Conservation (phyloP, 2,113 vertebrate species). For the Parus major region DNA sequence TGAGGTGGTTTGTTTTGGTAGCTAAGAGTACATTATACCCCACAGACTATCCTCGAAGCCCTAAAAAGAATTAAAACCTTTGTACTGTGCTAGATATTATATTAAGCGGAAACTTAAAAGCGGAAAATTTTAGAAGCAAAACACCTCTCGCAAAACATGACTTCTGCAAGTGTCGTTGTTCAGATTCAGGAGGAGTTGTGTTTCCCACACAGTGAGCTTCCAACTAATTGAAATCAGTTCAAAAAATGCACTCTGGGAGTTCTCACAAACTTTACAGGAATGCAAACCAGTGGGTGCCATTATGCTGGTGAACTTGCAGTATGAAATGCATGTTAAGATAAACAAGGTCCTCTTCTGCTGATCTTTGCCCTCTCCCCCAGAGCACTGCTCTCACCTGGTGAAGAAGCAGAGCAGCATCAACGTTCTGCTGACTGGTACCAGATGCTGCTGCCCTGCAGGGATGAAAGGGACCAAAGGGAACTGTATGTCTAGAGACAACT, state of each 20-base stretch:
- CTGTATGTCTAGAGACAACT: not conserved
- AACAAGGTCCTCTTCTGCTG: not conserved
- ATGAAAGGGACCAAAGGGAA: not conserved
- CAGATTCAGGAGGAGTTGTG: not conserved
- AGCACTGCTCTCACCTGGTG: not conserved
- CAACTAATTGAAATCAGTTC: not conserved
- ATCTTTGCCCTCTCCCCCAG: rapidly evolving
- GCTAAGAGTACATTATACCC: conserved; percentile 45
- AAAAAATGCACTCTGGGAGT: not conserved
- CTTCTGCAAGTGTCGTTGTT: not conserved
- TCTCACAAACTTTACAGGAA: not conserved
- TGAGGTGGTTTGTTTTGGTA: conserved; percentile 62
- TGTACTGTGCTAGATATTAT: not conserved
- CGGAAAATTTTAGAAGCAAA: conserved; percentile 16
- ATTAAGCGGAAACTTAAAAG: not conserved
- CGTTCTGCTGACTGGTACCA: not conserved
- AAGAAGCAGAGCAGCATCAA: not conserved
- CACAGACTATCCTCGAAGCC: conserved; percentile 1
- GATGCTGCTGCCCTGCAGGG: not conserved
- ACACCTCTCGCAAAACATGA: not conserved
- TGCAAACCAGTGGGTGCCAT: not conserved
- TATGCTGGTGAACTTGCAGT: not conserved
- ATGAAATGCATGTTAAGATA: not conserved
- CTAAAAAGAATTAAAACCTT: conserved; percentile 30
- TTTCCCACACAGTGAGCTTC: not conserved